These are phyloP conservation scores for Lichenostomus cassidix DNA, from an alignment of 2,113 vertebrate genomes.

Conservation along the genomic window DNA sequence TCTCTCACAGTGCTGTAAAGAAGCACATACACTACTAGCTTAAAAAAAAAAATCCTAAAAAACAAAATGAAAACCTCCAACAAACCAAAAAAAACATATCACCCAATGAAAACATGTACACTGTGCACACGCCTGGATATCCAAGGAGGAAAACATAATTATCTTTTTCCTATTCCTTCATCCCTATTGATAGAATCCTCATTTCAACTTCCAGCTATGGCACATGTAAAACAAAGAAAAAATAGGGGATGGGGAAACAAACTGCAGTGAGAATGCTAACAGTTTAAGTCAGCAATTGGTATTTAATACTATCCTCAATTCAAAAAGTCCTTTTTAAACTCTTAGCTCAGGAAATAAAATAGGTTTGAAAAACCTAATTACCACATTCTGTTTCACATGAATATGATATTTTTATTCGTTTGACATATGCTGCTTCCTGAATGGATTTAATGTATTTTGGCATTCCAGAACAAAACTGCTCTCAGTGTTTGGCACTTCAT, in stretches of 20 bases:
- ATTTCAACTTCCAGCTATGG: background rate
- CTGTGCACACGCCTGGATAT: background rate
- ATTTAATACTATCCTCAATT: background rate
- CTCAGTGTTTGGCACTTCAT: slow-evolving; percentile 29
- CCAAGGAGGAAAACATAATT: background rate
- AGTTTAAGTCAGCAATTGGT: background rate
- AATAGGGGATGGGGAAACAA: background rate
- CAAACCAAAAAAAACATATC: rapidly evolving
- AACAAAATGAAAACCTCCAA: background rate
- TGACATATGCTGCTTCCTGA: slow-evolving; percentile 57
- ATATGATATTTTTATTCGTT: slow-evolving; percentile 32
- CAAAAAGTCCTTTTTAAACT: background rate
- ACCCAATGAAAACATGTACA: background rate
- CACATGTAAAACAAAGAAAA: background rate
- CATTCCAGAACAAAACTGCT: slow-evolving; percentile 49
- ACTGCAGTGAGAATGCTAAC: background rate
- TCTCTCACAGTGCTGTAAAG: background rate
- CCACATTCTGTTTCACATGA: background rate
- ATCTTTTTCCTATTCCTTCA: background rate
- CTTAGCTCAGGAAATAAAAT: background rate
- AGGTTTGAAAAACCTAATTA: background rate
- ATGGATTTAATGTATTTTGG: slow-evolving; percentile 32
- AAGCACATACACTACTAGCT: background rate
- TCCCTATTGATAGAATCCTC: background rate
- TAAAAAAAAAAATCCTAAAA: background rate